Evolutionary conservation across 2,888 invertebrate genomes (phyloP).

Genomic region (Acanthopleura granulata): DNA sequence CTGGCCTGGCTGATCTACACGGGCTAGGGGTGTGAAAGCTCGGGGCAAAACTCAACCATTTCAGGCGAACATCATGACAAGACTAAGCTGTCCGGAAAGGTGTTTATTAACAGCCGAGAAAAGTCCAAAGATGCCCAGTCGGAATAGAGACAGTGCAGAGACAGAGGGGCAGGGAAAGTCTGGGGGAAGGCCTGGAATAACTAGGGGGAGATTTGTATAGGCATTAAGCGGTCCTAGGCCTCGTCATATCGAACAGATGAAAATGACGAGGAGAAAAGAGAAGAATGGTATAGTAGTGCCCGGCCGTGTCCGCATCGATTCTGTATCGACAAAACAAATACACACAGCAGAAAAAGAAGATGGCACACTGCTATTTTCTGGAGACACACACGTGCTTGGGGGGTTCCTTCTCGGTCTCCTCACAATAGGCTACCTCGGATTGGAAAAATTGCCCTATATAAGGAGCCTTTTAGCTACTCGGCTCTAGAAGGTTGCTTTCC

Average conservation of each 20-base stretch:
- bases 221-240: no score
- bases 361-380: slow-evolving; percentile 3
- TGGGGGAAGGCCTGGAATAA: slow-evolving; percentile 9
- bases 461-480: not conserved
- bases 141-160: not conserved
- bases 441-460: not conserved
- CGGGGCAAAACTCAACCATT: not conserved
- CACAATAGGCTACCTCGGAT: slow-evolving; percentile 5
- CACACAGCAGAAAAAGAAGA: slow-evolving; percentile 6
- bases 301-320: not conserved
- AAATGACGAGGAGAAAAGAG: not conserved
- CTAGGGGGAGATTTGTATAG: not conserved
- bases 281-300: not conserved
- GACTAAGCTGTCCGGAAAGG: not conserved
- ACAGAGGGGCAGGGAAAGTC: slow-evolving; percentile 8
- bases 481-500: not conserved
- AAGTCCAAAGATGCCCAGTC: not conserved
- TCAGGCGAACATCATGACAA: not conserved
- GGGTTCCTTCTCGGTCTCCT: not conserved
- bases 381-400: slow-evolving; percentile 2
- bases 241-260: slow-evolving; percentile 6
- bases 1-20: slow-evolving; percentile 13
- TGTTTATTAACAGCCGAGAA: not conserved
- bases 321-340: slow-evolving; percentile 17
- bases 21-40: not conserved